Percentiles rank a stretch among this genome's conserved stretches.
Conservation (phyloP, 2,797 vertebrate species). For the Bradypodion pumilum region DNA sequence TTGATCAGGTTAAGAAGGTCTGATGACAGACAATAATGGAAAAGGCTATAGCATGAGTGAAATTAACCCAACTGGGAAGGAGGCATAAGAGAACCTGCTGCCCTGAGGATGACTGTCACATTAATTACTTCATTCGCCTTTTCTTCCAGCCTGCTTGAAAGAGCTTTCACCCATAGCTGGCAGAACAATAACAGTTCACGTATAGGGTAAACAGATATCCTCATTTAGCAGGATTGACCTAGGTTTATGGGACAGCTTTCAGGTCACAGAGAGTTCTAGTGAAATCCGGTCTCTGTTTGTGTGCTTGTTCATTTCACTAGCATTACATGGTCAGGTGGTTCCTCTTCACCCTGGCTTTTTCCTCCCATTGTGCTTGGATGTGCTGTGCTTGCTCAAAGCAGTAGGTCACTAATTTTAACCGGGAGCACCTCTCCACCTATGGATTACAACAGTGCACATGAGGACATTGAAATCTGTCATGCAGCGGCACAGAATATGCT, state of each 20-base stretch:
- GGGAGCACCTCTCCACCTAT: not conserved
- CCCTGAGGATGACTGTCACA: not conserved
- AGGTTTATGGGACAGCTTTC: not conserved
- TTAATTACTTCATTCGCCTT: conserved; percentile 14
- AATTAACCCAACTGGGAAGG: conserved; percentile 6
- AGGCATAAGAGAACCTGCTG: conserved; percentile 4
- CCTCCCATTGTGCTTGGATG: not conserved
- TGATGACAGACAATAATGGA: not conserved
- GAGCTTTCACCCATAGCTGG: conserved; percentile 4
- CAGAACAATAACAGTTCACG: not conserved
- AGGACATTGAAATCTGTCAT: conserved; percentile 1
- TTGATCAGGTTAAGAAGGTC: conserved; percentile 1
- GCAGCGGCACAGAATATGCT: conserved; percentile 1
- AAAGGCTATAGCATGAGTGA: conserved; percentile 19
- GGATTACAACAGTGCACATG: not conserved
- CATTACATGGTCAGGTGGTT: not conserved
- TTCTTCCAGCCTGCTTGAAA: not conserved
- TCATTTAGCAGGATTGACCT: not conserved
- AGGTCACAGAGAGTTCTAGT: conserved; percentile 11
- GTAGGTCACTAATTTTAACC: not conserved
- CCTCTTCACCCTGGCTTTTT: not conserved
- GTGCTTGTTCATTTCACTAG: not conserved
- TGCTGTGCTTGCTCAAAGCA: not conserved
- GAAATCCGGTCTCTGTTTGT: not conserved
- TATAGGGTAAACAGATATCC: conserved; percentile 14